Percentiles rank a stretch among this genome's conserved stretches.
phyloP scores from a whole-genome alignment of 2,888 invertebrate species.

The Malacosoma neustria region DNA sequence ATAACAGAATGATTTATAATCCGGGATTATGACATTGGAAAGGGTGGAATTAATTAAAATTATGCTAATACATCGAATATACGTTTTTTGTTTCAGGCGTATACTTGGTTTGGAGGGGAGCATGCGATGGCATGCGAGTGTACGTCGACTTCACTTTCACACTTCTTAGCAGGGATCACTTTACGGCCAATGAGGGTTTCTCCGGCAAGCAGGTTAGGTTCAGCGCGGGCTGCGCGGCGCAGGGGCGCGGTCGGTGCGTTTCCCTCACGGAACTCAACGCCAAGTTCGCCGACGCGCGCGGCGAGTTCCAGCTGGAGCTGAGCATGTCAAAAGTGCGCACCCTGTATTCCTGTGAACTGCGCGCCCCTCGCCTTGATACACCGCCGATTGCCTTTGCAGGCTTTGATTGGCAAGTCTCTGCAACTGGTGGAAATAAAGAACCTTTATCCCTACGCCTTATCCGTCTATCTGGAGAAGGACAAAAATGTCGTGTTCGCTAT shows the following conservation, averaged over 20 bases:
- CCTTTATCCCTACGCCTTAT: slow-evolving; percentile 74
- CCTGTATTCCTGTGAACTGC: slow-evolving; percentile 82
- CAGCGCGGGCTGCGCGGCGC: slow-evolving; percentile 80
- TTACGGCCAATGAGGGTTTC: slow-evolving; percentile 87
- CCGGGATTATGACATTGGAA: background rate
- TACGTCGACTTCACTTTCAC: slow-evolving; percentile 89
- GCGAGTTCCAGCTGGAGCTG: slow-evolving; percentile 86
- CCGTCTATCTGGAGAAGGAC: slow-evolving; percentile 87
- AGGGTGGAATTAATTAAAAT: background rate
- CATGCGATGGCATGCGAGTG: slow-evolving; percentile 83
- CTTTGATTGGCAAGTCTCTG: slow-evolving; percentile 86
- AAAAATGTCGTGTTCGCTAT: slow-evolving; percentile 84
- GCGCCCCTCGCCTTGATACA: slow-evolving; percentile 72
- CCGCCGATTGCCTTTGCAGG: slow-evolving; percentile 83
- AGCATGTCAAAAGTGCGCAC: slow-evolving; percentile 84
- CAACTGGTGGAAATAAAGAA: slow-evolving; percentile 77
- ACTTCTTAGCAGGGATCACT: slow-evolving; percentile 86
- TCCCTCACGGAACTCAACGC: slow-evolving; percentile 80
- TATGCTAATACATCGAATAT: background rate
- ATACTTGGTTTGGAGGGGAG: slow-evolving; percentile 84
- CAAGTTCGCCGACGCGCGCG: slow-evolving; percentile 85
- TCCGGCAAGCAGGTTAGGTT: slow-evolving; percentile 83
- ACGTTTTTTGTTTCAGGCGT: slow-evolving; percentile 75
- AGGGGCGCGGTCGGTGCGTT: slow-evolving; percentile 83
- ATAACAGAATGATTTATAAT: background rate